These are phyloP conservation scores for Trachelus troglodyta DNA, from an alignment of 2,888 invertebrate species.

Conservation along the genomic window DNA sequence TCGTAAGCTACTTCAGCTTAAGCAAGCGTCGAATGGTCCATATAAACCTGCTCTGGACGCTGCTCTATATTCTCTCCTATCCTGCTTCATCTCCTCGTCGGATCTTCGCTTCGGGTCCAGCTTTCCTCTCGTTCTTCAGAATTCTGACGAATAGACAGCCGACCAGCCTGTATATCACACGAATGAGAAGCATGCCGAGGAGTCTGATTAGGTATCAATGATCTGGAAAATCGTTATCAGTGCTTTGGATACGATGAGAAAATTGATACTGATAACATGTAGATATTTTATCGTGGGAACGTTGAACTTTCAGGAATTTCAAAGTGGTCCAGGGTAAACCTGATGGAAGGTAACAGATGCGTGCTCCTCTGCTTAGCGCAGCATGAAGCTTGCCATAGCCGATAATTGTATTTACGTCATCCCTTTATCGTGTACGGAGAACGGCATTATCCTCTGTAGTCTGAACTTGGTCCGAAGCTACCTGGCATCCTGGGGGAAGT, in stretches of 20 bases:
- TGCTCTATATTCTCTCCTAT: neutral
- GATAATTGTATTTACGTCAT: conserved; percentile 57
- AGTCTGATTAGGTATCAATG: neutral
- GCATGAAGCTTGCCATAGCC: conserved; percentile 32
- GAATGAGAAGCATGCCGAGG: no score
- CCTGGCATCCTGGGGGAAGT: neutral
- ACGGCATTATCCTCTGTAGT: conserved; percentile 44
- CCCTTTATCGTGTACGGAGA: conserved; percentile 35
- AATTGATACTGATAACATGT: neutral
- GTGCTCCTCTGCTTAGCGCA: neutral
- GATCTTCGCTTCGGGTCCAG: neutral
- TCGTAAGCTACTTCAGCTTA: conserved; percentile 29
- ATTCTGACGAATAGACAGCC: neutral
- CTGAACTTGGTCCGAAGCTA: conserved; percentile 20
- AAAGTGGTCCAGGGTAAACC: neutral
- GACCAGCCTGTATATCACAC: neutral
- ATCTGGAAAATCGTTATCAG: neutral
- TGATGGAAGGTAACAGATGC: neutral
- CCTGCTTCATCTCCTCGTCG: neutral
- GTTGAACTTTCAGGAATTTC: neutral
- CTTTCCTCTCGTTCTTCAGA: neutral
- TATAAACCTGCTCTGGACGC: conserved; percentile 9
- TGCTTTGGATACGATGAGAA: no score
- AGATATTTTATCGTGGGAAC: neutral
- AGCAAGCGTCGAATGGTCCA: conserved; percentile 29